Conservation (phyloP, 1,140 invertebrate species). For the Ceratoteleas bidentatus region DNA sequence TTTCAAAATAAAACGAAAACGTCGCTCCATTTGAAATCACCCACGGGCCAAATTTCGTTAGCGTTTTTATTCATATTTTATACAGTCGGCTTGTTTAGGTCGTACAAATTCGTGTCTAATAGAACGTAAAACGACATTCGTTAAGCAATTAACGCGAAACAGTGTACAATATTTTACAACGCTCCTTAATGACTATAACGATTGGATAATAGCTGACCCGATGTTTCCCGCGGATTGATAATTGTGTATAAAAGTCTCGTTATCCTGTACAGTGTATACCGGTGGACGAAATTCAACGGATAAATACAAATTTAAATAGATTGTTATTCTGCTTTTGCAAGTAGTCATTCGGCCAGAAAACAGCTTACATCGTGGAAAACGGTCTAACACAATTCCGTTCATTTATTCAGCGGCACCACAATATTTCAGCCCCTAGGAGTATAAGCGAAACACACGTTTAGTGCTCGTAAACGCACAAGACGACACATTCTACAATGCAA, state of each 20-base stretch:
- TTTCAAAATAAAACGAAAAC: conserved; percentile 36
- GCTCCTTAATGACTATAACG: conserved; percentile 69
- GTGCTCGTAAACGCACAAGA: conserved; percentile 17
- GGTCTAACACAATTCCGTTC: conserved; percentile 43
- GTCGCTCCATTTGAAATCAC: conserved; percentile 43
- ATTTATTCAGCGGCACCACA: conserved; percentile 14
- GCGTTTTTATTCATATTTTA: conserved; percentile 55
- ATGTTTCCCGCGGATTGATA: conserved; percentile 66
- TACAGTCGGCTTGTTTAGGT: conserved; percentile 58
- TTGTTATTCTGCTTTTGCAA: conserved; percentile 55
- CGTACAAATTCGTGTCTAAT: conserved; percentile 73
- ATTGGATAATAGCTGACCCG: conserved; percentile 66
- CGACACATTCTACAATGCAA: conserved; percentile 13
- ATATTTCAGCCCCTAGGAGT: conserved; percentile 42
- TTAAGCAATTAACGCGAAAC: conserved; percentile 70
- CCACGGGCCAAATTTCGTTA: conserved; percentile 36
- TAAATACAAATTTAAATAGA: conserved; percentile 63
- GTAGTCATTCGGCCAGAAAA: conserved; percentile 49
- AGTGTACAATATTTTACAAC: conserved; percentile 78
- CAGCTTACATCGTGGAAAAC: conserved; percentile 55
- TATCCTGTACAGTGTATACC: conserved; percentile 62
- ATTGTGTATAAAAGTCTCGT: conserved; percentile 65
- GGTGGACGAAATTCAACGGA: conserved; percentile 63
- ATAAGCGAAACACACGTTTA: conserved; percentile 14
- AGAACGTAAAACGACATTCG: conserved; percentile 71